A percentile compares a stretch with the other conserved stretches of the same genome.
phyloP scores from a whole-genome alignment of 2,888 invertebrate genomes.

The Schrankia costaestrigalis region DNA sequence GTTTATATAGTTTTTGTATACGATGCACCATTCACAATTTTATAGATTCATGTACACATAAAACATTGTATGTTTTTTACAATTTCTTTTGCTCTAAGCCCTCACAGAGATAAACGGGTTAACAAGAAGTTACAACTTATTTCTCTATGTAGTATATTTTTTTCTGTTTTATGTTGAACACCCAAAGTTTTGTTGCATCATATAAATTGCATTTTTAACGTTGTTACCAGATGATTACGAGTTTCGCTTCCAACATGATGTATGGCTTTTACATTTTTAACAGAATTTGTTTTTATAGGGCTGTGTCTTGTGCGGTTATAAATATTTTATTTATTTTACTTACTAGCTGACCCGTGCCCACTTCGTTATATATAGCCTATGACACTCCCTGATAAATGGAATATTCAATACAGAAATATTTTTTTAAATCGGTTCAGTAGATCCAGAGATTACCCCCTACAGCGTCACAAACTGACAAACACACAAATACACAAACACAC shows the following conservation, averaged over 20 bases:
- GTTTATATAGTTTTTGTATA: too few species aligned
- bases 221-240: slow-evolving; percentile 17
- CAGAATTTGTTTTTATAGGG: slow-evolving; percentile 9
- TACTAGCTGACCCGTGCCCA: too few species aligned
- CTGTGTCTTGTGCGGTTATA: too few species aligned
- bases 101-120: slow-evolving; percentile 40
- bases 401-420: neutral
- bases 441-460: too few species aligned
- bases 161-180: slow-evolving; percentile 12
- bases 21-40: too few species aligned
- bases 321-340: too few species aligned
- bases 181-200: slow-evolving; percentile 13
- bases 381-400: too few species aligned
- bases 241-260: slow-evolving; percentile 19
- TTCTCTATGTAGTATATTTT: slow-evolving; percentile 21
- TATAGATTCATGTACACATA: too few species aligned
- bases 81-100: slow-evolving; percentile 40
- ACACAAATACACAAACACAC: too few species aligned
- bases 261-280: slow-evolving; percentile 8
- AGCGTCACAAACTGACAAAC: too few species aligned
- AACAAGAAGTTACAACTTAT: slow-evolving; percentile 29
- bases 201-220: slow-evolving; percentile 27
- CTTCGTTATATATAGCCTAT: too few species aligned
- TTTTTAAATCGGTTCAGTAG: neutral
- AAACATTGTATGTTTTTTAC: slow-evolving; percentile 41